Evolutionary conservation across 1,140 invertebrate genomes (phyloP).

Genomic region (Cydia amplana): DNA sequence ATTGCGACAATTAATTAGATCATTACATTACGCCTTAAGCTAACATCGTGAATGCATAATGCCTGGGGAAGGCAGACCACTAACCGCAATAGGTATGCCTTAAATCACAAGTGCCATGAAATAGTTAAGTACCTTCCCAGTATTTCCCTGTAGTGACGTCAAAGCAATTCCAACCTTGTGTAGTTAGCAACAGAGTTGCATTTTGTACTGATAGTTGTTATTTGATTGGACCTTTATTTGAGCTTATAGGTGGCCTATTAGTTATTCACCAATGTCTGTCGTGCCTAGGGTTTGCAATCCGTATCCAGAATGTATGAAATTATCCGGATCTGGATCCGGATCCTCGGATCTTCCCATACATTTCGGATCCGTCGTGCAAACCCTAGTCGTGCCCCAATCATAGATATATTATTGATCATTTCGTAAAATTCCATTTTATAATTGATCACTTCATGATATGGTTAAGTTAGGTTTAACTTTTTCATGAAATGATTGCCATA

Average conservation of each 20-base stretch:
- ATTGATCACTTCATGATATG: no score
- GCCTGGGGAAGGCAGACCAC: not conserved
- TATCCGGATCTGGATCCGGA: no score
- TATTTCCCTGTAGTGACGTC: not conserved
- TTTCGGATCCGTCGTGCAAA: no score
- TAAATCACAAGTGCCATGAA: constrained; percentile 14
- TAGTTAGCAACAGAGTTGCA: constrained; percentile 4
- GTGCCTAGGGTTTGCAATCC: no score
- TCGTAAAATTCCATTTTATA: no score
- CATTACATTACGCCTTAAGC: not conserved
- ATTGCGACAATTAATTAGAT: not conserved
- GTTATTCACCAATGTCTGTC: no score
- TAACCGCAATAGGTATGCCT: constrained; percentile 16
- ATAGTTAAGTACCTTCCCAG: constrained; percentile 9
- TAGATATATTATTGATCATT: no score
- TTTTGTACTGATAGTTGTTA: constrained; percentile 18
- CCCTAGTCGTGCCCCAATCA: no score
- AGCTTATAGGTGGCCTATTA: not conserved
- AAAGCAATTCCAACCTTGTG: not conserved
- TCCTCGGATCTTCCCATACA: no score
- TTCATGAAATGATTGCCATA: no score
- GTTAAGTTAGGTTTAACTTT: no score
- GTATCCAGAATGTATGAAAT: no score
- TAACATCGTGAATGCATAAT: not conserved
- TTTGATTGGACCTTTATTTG: not conserved